Percentiles rank a stretch among this genome's conserved stretches.
These are phyloP conservation scores for Drosophila mercatorum DNA, from an alignment of 2,888 invertebrate genomes.

Conservation along the genomic window DNA sequence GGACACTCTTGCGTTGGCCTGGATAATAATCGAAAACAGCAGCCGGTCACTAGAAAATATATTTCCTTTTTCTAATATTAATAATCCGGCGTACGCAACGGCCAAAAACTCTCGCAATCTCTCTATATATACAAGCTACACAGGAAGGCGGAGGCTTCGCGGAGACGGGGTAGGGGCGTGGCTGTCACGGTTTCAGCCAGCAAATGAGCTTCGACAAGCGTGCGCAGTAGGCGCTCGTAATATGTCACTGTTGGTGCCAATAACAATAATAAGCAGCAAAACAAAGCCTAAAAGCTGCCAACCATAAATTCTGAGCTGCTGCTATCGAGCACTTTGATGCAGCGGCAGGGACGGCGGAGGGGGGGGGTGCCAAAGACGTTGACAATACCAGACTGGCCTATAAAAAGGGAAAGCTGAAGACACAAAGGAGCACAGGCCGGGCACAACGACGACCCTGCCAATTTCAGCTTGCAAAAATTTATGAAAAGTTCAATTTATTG, in stretches of 20 bases:
- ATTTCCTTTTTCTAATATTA: conserved; percentile 75
- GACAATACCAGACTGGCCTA: conserved; percentile 65
- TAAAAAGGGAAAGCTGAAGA: conserved; percentile 5
- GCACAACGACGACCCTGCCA: conserved; percentile 53
- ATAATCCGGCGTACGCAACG: conserved; percentile 74
- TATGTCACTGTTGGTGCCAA: conserved; percentile 81
- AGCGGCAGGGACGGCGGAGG: not conserved
- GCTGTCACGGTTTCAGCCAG: conserved; percentile 30
- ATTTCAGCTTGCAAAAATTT: conserved; percentile 74
- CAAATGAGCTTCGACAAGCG: conserved; percentile 72
- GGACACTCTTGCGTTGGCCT: conserved; percentile 31
- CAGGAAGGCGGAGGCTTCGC: no score
- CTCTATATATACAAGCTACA: conserved; percentile 35
- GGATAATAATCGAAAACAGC: conserved; percentile 79
- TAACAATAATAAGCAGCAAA: conserved; percentile 81
- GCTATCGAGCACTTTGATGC: conserved; percentile 45
- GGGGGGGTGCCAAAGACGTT: conserved; percentile 60
- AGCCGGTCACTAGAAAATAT: conserved; percentile 80
- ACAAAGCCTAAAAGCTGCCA: conserved; percentile 79
- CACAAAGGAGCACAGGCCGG: not conserved
- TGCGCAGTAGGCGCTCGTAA: conserved; percentile 58
- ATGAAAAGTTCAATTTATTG: conserved; percentile 80
- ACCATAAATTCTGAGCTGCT: conserved; percentile 73
- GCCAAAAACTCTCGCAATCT: conserved; percentile 41
- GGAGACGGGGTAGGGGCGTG: not conserved